Evolutionary conservation across 2,113 vertebrate species (phyloP), one percentile per base, ranked within the genome.

Genomic region (Cygnus atratus): DNA sequence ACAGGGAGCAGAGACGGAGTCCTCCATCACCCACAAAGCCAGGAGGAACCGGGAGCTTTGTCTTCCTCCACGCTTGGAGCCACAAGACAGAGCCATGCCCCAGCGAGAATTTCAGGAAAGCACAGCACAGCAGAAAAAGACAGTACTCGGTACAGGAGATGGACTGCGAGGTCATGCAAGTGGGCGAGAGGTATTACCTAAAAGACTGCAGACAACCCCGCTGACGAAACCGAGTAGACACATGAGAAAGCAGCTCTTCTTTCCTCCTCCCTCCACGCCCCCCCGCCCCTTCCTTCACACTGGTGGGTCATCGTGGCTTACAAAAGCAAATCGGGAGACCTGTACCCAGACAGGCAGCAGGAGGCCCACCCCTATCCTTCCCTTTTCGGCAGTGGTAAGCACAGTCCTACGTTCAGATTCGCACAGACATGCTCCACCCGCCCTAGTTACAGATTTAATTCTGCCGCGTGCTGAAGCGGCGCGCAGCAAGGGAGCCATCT

Each of bases 1-100:
- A 87, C 48, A 88, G n/a, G 62, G 74, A 96, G 90, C 70, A 62
- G 81, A 84, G 80, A 59, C 20, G 82, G 66, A 92, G 78, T 16
- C 67, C 41, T 78, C 87, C 65, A 16, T 11, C 6, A 2, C n/a
- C 65, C 87, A 84, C 70, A 67, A 48, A 71, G 52, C 41, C 41
- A 25, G 25, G 15, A 90, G 63, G 82, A 90, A 39, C 71, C 71
- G 7, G 8, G 84, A 84, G 74, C 62, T 94, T 87, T 62, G 75
- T 72, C 61, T 8, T 88, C 37, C 59, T 73, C 71, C 75, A 73
- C 28, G 22, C 1, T 4, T 2, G 73, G 61, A 96, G 68, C 76
- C 70, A 62, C 48, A 39, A 87, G 70, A 81, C 61, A 88, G 39
- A 95, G 89, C 72, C 85, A 88, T 59, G 82, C 31, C 39, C 86